Percentiles rank a stretch among this genome's conserved stretches.
Conservation (phyloP, 1,140 invertebrate species). For the Micrasema longulum region DNA sequence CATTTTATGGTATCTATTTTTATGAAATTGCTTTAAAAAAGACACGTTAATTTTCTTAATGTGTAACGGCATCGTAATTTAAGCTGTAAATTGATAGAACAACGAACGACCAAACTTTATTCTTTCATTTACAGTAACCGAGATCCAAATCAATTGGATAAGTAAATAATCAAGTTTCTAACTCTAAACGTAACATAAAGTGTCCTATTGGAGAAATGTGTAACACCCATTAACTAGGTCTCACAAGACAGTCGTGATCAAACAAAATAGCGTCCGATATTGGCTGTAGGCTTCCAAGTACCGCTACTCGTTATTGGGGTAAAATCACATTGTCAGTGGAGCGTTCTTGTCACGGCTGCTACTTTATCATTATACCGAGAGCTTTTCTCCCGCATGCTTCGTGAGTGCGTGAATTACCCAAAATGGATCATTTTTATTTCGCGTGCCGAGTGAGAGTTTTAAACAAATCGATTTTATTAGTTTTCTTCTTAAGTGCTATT, state of each 20-base stretch:
- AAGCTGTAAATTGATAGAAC: conserved; percentile 15
- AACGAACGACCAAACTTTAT: background rate
- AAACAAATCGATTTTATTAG: background rate
- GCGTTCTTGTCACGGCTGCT: conserved; percentile 1
- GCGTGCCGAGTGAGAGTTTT: conserved; percentile 12
- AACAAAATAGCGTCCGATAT: conserved; percentile 43
- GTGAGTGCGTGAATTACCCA: background rate
- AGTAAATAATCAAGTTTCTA: conserved; percentile 10
- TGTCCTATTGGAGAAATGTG: conserved; percentile 6
- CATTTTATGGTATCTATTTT: no score
- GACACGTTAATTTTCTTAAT: no score
- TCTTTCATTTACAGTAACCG: conserved; percentile 1
- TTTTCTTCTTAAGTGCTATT: conserved; percentile 20
- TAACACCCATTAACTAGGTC: conserved; percentile 35
- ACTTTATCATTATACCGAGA: conserved; percentile 16
- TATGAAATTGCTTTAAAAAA: no score
- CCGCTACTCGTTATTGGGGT: conserved; percentile 52
- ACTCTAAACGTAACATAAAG: conserved; percentile 7
- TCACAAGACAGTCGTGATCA: conserved; percentile 50
- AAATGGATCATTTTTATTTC: conserved; percentile 7
- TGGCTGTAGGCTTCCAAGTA: conserved; percentile 30
- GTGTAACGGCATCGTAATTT: background rate
- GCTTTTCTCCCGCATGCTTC: conserved; percentile 40
- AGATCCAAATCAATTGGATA: conserved; percentile 13
- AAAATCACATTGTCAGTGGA: conserved; percentile 32